Evolutionary conservation across 1,140 invertebrate species (phyloP).

Genomic region (Charaxes varanes): DNA sequence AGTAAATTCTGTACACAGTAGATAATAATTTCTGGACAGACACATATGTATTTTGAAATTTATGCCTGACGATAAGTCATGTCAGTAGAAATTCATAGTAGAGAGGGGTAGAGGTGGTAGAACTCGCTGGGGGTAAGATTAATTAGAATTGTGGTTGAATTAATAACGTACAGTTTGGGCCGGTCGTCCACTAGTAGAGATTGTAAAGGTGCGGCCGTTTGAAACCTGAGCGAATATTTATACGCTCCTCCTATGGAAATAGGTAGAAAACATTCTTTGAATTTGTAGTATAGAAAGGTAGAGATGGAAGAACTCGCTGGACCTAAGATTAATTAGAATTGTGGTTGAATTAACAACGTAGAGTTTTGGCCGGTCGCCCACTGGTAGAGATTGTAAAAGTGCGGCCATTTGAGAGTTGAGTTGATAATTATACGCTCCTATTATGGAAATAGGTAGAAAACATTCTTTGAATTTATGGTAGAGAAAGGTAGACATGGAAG

Average conservation of each 20-base stretch:
- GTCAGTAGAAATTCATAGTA: constrained; percentile 35
- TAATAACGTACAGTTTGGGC: constrained; percentile 47
- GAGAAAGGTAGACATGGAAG: constrained; percentile 36
- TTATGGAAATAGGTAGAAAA: too few species aligned
- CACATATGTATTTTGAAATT: constrained; percentile 4
- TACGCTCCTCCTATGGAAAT: too few species aligned
- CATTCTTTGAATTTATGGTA: constrained; percentile 37
- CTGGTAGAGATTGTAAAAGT: constrained; percentile 23
- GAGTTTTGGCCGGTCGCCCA: constrained; percentile 30
- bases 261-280: too few species aligned
- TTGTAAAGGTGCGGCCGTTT: constrained; percentile 15
- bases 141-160: constrained; percentile 60
- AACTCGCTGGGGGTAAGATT: constrained; percentile 54
- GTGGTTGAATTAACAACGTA: constrained; percentile 58
- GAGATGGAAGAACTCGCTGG: constrained; percentile 46
- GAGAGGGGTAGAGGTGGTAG: constrained; percentile 36
- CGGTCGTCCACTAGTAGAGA: constrained; percentile 24
- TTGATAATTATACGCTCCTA: too few species aligned
- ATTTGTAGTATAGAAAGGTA: constrained; percentile 30
- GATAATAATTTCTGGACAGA: not conserved
- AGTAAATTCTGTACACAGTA: too few species aligned
- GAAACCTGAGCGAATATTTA: not conserved
- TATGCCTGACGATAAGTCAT: constrained; percentile 31
- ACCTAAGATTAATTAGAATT: constrained; percentile 60
- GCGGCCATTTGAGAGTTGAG: not conserved